Evolutionary conservation across 2,888 invertebrate species (phyloP).

Genomic region (Gastrophysa polygoni): DNA sequence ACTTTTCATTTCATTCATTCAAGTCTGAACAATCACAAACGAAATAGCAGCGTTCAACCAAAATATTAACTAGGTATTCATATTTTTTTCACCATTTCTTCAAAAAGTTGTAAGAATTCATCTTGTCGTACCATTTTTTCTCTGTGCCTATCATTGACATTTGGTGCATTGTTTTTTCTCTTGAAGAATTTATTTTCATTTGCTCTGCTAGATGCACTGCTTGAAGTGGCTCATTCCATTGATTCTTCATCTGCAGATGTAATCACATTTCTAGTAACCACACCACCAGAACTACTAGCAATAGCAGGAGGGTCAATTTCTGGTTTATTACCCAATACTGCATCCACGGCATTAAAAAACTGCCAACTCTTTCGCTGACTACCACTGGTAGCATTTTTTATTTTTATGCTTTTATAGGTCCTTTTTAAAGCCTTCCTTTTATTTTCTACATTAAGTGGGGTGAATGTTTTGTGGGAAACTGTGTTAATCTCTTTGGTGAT

Average conservation of each 20-base stretch:
- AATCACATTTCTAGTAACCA: not conserved
- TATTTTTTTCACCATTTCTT: not conserved
- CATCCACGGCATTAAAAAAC: too few relatives aligned
- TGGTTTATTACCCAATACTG: too few relatives aligned
- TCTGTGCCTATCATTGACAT: too few relatives aligned
- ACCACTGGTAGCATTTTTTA: too few relatives aligned
- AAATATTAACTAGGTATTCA: not conserved
- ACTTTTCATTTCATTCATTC: not conserved
- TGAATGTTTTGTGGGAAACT: too few relatives aligned
- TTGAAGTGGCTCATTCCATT: not conserved
- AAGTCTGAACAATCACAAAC: not conserved
- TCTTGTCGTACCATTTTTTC: not conserved
- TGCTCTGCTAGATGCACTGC: too few relatives aligned
- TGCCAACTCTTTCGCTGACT: too few relatives aligned
- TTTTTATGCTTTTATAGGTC: not conserved
- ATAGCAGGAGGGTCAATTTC: not conserved
- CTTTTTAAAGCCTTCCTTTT: too few relatives aligned
- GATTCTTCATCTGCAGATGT: not conserved
- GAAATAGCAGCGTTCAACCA: not conserved
- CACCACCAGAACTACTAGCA: not conserved
- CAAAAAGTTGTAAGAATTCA: not conserved
- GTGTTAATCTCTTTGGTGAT: not conserved
- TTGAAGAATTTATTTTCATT: too few relatives aligned
- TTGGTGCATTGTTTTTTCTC: too few relatives aligned
- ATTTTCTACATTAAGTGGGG: too few relatives aligned